Evolutionary conservation across 2,113 vertebrate genomes (phyloP).

Genomic region (Phylloscopus whistleri): DNA sequence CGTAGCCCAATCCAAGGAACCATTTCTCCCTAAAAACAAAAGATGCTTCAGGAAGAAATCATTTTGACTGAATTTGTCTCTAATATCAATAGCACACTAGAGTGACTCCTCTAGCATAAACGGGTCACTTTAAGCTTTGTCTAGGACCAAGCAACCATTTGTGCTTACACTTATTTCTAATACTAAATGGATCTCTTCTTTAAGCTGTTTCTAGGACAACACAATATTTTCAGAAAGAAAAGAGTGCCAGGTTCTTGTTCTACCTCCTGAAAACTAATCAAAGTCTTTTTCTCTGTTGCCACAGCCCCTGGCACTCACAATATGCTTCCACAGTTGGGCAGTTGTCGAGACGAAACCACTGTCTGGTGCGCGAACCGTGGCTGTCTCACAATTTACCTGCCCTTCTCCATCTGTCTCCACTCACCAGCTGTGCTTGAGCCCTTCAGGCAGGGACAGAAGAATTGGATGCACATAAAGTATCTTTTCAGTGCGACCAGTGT

Average conservation of each 20-base stretch:
- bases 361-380: background rate
- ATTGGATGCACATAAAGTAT: background rate
- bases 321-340: slow-evolving; percentile 5
- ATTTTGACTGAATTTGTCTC: background rate
- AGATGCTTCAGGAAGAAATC: background rate
- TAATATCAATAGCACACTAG: background rate
- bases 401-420: background rate
- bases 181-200: background rate
- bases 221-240: background rate
- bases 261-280: slow-evolving; percentile 34
- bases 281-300: background rate
- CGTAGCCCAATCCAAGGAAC: background rate
- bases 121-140: background rate
- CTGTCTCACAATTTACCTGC: background rate
- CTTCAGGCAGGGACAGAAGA: background rate
- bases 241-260: background rate
- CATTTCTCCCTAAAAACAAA: background rate
- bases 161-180: background rate
- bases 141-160: background rate
- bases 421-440: background rate
- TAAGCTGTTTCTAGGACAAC: background rate
- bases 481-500: background rate
- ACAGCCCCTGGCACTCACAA: background rate
- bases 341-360: background rate
- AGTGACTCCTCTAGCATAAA: background rate